Evolutionary conservation across 2,113 vertebrate species (phyloP).

Genomic region (Ictalurus punctatus): DNA sequence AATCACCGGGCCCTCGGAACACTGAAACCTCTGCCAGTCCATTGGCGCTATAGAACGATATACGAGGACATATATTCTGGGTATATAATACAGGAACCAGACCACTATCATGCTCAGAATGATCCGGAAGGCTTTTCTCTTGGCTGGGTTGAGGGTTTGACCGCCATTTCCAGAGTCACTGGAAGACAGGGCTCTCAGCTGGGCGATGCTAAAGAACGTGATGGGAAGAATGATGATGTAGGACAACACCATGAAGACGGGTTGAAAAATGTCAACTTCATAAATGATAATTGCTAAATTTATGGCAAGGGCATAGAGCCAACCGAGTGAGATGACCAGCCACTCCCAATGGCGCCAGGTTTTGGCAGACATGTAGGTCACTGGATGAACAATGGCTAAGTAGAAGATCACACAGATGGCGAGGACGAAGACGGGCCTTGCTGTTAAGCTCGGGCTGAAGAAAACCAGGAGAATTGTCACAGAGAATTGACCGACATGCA

Average conservation of each 20-base stretch:
- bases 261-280: not conserved
- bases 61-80: not conserved
- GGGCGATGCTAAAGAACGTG: no score
- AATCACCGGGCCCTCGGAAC: not conserved
- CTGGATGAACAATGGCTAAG: slow-evolving; percentile 44
- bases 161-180: not conserved
- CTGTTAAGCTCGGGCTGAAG: not conserved
- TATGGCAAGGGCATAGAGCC: slow-evolving; percentile 1
- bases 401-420: slow-evolving; percentile 37
- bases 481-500: not conserved
- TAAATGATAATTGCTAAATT: not conserved
- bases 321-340: slow-evolving; percentile 2
- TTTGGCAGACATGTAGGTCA: slow-evolving; percentile 20
- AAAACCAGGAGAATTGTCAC: not conserved
- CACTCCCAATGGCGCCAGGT: not conserved
- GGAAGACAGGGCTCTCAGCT: no score
- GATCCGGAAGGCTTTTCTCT: slow-evolving; percentile 36
- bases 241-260: not conserved
- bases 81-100: not conserved
- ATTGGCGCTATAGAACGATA: not conserved
- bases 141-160: not conserved
- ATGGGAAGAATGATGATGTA: not conserved
- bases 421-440: slow-evolving; percentile 7
- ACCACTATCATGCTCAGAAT: slow-evolving; percentile 20
- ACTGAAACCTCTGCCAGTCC: not conserved